Evolutionary conservation across 2,888 invertebrate species (phyloP).

Genomic region (Polietes domitor): DNA sequence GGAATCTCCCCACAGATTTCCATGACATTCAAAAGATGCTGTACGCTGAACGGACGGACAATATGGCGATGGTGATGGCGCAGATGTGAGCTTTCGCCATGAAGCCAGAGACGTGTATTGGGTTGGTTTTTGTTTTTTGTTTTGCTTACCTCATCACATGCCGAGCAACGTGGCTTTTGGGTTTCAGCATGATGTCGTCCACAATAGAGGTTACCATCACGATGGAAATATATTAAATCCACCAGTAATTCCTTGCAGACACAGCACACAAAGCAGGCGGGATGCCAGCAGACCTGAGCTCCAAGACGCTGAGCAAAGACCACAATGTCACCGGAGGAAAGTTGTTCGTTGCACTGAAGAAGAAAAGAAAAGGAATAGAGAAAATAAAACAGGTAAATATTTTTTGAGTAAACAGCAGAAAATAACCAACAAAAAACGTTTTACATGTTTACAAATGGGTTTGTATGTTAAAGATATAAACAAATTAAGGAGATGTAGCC

Average conservation of each 20-base stretch:
- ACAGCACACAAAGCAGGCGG: constrained; percentile 95
- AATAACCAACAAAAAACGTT: constrained; percentile 25
- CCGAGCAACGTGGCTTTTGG: constrained; percentile 96
- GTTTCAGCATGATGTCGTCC: constrained; percentile 98
- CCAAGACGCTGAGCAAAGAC: constrained; percentile 94
- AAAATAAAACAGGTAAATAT: constrained; percentile 42
- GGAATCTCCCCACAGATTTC: constrained; percentile 6
- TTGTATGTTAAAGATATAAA: constrained; percentile 41
- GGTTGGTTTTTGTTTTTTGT: constrained; percentile 4
- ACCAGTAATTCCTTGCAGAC: constrained; percentile 96
- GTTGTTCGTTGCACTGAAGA: constrained; percentile 90
- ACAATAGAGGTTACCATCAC: constrained; percentile 94
- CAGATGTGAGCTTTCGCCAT: background rate
- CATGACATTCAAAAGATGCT: constrained; percentile 15
- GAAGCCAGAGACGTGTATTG: background rate
- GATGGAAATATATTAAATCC: constrained; percentile 98
- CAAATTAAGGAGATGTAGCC: constrained; percentile 36
- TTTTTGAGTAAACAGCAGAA: background rate
- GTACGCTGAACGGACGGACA: background rate
- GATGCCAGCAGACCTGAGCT: constrained; percentile 94
- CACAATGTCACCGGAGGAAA: constrained; percentile 94
- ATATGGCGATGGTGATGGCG: background rate
- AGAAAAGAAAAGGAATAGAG: constrained; percentile 39
- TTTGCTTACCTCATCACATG: constrained; percentile 94
- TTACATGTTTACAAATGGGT: constrained; percentile 47